A percentile compares a stretch with the other conserved stretches of the same genome.
These are phyloP conservation scores for Plumapathes pennacea DNA, from an alignment of 92 coral and sea anemone genomes.

Conservation along the genomic window DNA sequence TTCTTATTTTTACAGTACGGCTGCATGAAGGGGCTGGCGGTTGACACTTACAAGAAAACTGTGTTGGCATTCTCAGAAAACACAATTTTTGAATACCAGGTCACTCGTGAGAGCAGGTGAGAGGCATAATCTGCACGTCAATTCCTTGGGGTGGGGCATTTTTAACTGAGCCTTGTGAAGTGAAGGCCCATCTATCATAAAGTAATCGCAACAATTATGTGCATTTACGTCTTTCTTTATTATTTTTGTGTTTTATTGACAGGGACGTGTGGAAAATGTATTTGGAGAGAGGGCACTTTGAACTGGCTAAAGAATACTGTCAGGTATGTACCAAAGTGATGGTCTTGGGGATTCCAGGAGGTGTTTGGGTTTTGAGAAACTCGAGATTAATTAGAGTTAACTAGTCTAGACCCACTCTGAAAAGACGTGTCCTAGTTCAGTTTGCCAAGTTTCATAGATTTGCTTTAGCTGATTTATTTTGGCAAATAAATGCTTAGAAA, in stretches of 20 bases:
- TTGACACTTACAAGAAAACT: conserved; percentile 88
- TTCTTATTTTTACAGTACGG: conserved; percentile 57
- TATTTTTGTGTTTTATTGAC: background rate
- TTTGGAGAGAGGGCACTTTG: conserved; percentile 90
- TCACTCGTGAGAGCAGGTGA: conserved; percentile 85
- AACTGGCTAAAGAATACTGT: conserved; percentile 87
- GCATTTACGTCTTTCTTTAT: too few species aligned
- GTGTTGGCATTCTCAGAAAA: conserved; percentile 84
- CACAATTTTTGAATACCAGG: conserved; percentile 83
- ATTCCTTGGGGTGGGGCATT: background rate
- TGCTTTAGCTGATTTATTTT: too few species aligned
- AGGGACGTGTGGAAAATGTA: conserved; percentile 99
- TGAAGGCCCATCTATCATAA: too few species aligned
- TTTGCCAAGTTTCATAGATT: too few species aligned
- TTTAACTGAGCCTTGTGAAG: background rate
- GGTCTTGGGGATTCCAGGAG: too few species aligned
- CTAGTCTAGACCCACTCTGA: too few species aligned
- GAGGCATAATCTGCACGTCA: too few species aligned
- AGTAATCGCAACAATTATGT: background rate
- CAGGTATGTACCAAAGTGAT: conserved; percentile 41
- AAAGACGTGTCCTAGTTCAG: too few species aligned
- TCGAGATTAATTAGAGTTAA: too few species aligned
- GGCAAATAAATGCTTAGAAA: too few species aligned
- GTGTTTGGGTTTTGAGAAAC: too few species aligned
- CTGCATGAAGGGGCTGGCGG: conserved; percentile 77